Conservation (phyloP, 2,113 vertebrate species). For the Caranx melampygus region DNA sequence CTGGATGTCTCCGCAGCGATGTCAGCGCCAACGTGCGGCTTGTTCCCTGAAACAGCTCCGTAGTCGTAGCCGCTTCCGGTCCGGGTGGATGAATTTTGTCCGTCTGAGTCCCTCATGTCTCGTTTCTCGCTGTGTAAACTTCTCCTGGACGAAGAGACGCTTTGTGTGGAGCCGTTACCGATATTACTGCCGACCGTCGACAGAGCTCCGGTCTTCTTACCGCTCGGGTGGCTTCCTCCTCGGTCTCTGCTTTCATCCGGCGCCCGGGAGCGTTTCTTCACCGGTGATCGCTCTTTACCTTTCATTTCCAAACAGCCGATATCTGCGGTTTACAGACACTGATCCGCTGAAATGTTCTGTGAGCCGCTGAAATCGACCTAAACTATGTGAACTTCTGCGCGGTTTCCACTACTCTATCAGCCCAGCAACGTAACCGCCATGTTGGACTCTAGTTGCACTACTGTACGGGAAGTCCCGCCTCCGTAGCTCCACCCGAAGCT, state of each 20-base stretch:
- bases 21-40: constrained; percentile 68
- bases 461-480: constrained; percentile 66
- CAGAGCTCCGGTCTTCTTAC: constrained; percentile 87
- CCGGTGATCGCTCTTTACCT: constrained; percentile 93
- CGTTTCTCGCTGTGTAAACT: constrained; percentile 87
- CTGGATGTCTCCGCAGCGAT: constrained; percentile 67
- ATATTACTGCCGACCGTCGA: constrained; percentile 73
- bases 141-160: constrained; percentile 81
- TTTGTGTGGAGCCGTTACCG: constrained; percentile 80
- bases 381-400: constrained; percentile 28
- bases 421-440: constrained; percentile 67
- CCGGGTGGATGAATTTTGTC: constrained; percentile 81
- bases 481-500: neutral
- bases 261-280: constrained; percentile 92
- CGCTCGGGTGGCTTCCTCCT: constrained; percentile 85
- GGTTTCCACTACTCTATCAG: constrained; percentile 36
- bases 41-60: constrained; percentile 50
- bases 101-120: constrained; percentile 86
- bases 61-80: constrained; percentile 83
- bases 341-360: neutral
- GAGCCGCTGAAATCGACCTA: neutral
- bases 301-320: constrained; percentile 85
- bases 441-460: constrained; percentile 57
- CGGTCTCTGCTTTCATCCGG: constrained; percentile 86
- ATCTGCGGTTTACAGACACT: neutral